Conservation (phyloP, 2,888 invertebrate species). For the Drosophila ustulata region DNA sequence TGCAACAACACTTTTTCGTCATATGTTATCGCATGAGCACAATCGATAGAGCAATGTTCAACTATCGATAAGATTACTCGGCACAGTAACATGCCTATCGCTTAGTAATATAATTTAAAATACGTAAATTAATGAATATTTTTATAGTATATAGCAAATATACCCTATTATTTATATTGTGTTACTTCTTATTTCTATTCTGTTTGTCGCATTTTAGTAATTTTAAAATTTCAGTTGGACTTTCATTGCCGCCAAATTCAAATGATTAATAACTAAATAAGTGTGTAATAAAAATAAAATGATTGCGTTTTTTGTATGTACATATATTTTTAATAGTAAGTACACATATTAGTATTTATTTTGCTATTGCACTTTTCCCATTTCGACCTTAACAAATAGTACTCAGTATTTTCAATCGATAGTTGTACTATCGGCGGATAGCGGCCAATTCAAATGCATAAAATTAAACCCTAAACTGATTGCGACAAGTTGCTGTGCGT, state of each 20-base stretch:
- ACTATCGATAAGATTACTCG: conserved; percentile 27
- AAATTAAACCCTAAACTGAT: not conserved
- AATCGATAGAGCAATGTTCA: conserved; percentile 21
- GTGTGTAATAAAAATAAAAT: no score
- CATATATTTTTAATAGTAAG: not conserved
- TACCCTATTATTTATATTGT: not conserved
- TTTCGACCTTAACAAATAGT: not conserved
- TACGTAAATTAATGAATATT: not conserved
- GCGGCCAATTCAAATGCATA: not conserved
- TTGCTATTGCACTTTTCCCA: not conserved
- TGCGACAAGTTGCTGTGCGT: conserved; percentile 14
- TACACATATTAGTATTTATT: not conserved
- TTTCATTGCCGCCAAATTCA: not conserved
- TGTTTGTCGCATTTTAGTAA: no score
- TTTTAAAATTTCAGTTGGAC: no score
- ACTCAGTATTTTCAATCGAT: not conserved
- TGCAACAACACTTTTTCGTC: conserved; percentile 47
- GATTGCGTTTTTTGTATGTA: not conserved
- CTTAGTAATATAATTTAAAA: not conserved
- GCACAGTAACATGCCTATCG: not conserved
- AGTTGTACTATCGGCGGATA: not conserved
- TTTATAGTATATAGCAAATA: not conserved
- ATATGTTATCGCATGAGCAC: conserved; percentile 19
- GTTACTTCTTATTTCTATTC: not conserved
- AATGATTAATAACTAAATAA: not conserved